Base-by-base conservation (phyloP, 1,140 invertebrate species). In the Halictus rubicundus region DNA sequence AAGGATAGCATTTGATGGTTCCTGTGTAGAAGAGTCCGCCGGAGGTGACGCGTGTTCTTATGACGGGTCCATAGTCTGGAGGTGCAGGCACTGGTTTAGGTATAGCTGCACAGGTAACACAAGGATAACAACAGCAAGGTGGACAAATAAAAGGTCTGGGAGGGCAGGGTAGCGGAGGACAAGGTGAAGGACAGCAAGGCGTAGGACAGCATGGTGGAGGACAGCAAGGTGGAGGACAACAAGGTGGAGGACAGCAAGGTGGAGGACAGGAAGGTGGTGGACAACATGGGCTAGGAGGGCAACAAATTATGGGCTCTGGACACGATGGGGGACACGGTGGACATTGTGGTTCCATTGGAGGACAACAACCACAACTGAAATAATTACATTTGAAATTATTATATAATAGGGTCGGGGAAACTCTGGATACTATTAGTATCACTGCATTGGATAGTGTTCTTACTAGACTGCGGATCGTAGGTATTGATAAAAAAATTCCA, bases 11-110 rank as follows among this genome's bases (percentile, higher is more conserved):
- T 7, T 46, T 75, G 0, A 61, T 60, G 32, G 77, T 70, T 6
- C 81, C 81, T 1, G 54, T 46, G 8, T 83, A 83, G n/a, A 69
- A 83, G n/a, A 83, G 61, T 54, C 81, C 81, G 2, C 81, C 81
- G 0, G 64, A 65, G 21, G 68, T 80, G 16, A 83, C 63, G 14
- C 70, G 78, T 21, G 71, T 74, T 6, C 81, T 52, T 25, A 60
- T 32, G 9, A 80, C 52, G 10, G 81, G 78, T 23, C 69, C 65
- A 10, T 42, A 42, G 59, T 83, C 81, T 12, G 25, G 64, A 37
- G 81, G 78, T 19, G 78, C 81, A 14, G 78, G 78, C 3, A 80
- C 78, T 49, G 81, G 78, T 23, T 80, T 80, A 27, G 81, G 81
- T 32, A 80, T 25, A 21, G 81, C 60, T 37, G 78, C 78, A 10